Evolutionary conservation across 2,113 vertebrate species (phyloP), one percentile per base, ranked within the genome.

Genomic region (Panthera tigris): DNA sequence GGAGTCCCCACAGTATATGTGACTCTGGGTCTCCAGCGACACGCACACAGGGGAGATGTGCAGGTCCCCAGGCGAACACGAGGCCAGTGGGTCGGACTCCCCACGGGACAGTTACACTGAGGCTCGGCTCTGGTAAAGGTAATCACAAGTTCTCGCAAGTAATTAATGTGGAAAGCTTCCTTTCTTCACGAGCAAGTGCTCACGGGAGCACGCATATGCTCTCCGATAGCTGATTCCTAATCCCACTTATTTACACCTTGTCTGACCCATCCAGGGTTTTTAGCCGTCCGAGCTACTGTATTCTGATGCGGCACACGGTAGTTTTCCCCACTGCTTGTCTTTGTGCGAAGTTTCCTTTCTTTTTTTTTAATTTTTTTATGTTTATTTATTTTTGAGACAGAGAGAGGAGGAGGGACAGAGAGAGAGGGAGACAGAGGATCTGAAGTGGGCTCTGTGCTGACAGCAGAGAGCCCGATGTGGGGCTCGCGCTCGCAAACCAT

Each of bases 91-190:
- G 85, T 41, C 12, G 15, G 86, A 65, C 52, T 86, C 66, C 92
- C 94, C 61, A 6, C 7, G 79, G 74, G 80, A 91, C 29, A 86
- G 81, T 61, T 96, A 97, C 86, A 97, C 95, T 76, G 68, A 74
- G 88, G 41, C 93, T 83, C 88, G 36, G 93, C 48, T 97, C 93
- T 94, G 92, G 36, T 55, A 71, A 83, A 96, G 39, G 95, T 97
- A 97, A 97, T 96, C 94, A 98, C 94, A 96, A 52, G 94, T 97
- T 91, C 81, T 92, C 48, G 68, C 27, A 86, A 96, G 96, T 97
- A 98, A 98, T 97, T 97, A 98, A 97, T 10, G 50, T 41, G 81
- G 71, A 65, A 95, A 95, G 41, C 45, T 65, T 89, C 74, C 84
- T 89, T 11, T 94, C 94, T 91, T 2, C 66, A 12, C 11, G n/a